Conservation (phyloP, 2,113 vertebrate genomes). For the Corynorhinus townsendii region DNA sequence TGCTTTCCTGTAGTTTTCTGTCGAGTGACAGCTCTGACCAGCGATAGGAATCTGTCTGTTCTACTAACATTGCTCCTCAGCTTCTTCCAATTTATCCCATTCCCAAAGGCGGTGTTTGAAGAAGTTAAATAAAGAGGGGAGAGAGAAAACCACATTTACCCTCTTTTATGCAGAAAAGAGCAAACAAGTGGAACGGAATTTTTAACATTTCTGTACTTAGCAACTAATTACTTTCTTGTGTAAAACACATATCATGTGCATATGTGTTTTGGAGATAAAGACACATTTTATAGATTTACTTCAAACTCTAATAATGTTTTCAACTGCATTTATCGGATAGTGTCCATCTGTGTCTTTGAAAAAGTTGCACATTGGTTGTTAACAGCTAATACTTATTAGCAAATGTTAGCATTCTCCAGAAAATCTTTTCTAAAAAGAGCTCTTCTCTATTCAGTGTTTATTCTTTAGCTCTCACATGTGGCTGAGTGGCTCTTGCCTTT, state of each 20-base stretch:
- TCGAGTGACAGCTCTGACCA: not conserved
- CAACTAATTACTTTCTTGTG: not conserved
- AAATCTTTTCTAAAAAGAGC: not conserved
- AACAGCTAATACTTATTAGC: not conserved
- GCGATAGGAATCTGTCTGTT: not conserved
- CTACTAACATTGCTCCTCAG: not conserved
- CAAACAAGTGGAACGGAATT: not conserved
- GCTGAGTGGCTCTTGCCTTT: too few species aligned
- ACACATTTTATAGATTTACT: not conserved
- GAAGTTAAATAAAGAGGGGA: not conserved
- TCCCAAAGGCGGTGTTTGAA: not conserved
- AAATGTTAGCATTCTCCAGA: not conserved
- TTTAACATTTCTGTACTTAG: not conserved
- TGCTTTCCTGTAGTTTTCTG: not conserved
- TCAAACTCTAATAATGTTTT: not conserved
- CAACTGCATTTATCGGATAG: not conserved
- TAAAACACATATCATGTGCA: not conserved
- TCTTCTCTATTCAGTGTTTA: not conserved
- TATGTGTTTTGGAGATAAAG: not conserved
- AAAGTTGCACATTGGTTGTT: not conserved
- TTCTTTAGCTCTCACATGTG: not conserved
- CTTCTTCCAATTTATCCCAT: not conserved
- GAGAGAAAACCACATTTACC: not conserved
- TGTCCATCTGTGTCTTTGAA: not conserved
- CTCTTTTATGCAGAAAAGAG: not conserved